Base-by-base conservation (phyloP, 2,888 invertebrate genomes). In the Isoperla grammatica region DNA sequence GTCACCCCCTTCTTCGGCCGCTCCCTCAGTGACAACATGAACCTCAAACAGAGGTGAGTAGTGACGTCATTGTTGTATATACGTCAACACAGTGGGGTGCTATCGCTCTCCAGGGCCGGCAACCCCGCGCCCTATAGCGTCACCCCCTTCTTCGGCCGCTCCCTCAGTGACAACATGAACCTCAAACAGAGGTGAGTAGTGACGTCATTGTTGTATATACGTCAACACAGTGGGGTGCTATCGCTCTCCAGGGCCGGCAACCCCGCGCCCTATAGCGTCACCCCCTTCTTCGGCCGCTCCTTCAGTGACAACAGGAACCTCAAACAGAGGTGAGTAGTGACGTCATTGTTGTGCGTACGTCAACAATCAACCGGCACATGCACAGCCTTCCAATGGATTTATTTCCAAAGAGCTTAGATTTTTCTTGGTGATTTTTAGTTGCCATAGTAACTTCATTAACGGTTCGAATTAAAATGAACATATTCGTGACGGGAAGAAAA, bases 141-240 rank as follows among this genome's bases (percentile, higher is more conserved):
- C 2, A 88, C 87, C 0, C 90, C 90, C 0, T 87, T 87, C 72
- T 85, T 87, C 67, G 82, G 81, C 2, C 62, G 80, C 66, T 78
- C 80, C 1, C 85, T 79, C 65, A 89, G 88, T 0, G 89, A 90
- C 67, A 81, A 82, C 61, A 89, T 90, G 90, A 57, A 29, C 46
- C 6, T 48, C 19, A 29, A 29, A 8, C 29, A 29, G 29, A 9
- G 22, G 22, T 17, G 19, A 12, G 20, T 48, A 20, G n/a, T n/a
- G n/a, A n/a, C n/a, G n/a, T n/a, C n/a, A n/a, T n/a, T n/a, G n/a
- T n/a, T 90, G 88, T 70, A 88, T 90, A 78, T 89, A 87, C 73
- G 83, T 90, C 58, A 90, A 90, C 71, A 90, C 90, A 0, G 90
- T 90, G 1, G 90, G 86, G 2, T 84, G 90, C 70, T 88, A 88